Conservation (phyloP, 2,797 vertebrate species). For the Crenuchus spilurus region DNA sequence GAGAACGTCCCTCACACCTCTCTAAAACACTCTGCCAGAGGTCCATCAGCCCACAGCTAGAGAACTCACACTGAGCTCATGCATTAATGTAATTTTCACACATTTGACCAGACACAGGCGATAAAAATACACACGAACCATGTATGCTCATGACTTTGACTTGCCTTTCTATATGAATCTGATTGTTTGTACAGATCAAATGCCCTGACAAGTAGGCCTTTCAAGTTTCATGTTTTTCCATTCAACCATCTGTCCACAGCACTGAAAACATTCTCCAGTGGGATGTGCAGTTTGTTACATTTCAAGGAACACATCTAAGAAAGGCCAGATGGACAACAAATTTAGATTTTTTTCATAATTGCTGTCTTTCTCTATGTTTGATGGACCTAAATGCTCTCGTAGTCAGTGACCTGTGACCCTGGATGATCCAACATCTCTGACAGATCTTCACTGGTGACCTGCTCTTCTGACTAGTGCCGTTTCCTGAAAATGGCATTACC, state of each 20-base stretch:
- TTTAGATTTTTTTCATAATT: too few relatives aligned
- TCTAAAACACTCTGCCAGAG: constrained; percentile 22
- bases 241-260: neutral
- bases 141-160: neutral
- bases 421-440: too few relatives aligned
- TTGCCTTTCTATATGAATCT: neutral
- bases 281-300: neutral
- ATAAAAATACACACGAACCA: neutral
- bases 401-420: too few relatives aligned
- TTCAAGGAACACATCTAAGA: neutral
- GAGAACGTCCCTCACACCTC: constrained; percentile 56
- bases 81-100: neutral
- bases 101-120: neutral
- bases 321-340: too few relatives aligned
- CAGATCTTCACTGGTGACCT: too few relatives aligned
- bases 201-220: neutral
- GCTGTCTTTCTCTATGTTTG: too few relatives aligned
- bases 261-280: neutral
- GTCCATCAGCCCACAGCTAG: constrained; percentile 9
- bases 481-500: too few relatives aligned
- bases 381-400: too few relatives aligned
- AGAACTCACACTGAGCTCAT: neutral
- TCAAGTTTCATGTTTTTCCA: neutral
- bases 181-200: neutral
- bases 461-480: too few relatives aligned